A percentile compares a stretch with the other conserved stretches of the same genome.
These are phyloP conservation scores for Sebastiscus tertius DNA, from an alignment of 2,797 vertebrate genomes.

Conservation along the genomic window DNA sequence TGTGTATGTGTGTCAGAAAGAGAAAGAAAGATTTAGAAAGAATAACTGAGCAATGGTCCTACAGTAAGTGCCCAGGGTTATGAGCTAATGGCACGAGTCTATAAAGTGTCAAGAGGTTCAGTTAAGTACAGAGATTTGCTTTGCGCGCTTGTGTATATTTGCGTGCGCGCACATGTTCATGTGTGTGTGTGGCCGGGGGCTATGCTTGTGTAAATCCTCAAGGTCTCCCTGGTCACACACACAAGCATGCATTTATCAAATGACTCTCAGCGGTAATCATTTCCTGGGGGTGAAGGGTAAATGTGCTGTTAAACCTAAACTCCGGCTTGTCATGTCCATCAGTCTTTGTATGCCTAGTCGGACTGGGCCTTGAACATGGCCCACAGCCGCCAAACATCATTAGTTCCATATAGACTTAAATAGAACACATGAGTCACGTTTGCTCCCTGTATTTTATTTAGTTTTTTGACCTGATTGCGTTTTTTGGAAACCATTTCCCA, in stretches of 20 bases:
- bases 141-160: constrained; percentile 10
- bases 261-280: constrained; percentile 57
- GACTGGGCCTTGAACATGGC: constrained; percentile 49
- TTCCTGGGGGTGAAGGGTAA: constrained; percentile 64
- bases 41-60: constrained; percentile 24
- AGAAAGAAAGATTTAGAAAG: constrained; percentile 5
- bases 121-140: constrained; percentile 27
- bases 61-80: constrained; percentile 26
- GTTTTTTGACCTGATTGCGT: neutral
- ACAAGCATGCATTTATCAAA: constrained; percentile 58
- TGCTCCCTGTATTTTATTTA: neutral
- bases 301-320: constrained; percentile 64
- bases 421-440: neutral
- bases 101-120: constrained; percentile 40
- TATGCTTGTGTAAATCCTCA: constrained; percentile 41
- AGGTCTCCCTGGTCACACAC: constrained; percentile 61
- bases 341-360: constrained; percentile 37
- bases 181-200: neutral
- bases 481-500: neutral
- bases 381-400: constrained; percentile 42
- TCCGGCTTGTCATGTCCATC: constrained; percentile 56
- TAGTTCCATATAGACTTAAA: constrained; percentile 30
- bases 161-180: neutral
- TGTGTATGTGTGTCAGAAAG: neutral
- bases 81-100: constrained; percentile 39